Evolutionary conservation across 2,113 vertebrate genomes (phyloP).

Genomic region (Progne subis): DNA sequence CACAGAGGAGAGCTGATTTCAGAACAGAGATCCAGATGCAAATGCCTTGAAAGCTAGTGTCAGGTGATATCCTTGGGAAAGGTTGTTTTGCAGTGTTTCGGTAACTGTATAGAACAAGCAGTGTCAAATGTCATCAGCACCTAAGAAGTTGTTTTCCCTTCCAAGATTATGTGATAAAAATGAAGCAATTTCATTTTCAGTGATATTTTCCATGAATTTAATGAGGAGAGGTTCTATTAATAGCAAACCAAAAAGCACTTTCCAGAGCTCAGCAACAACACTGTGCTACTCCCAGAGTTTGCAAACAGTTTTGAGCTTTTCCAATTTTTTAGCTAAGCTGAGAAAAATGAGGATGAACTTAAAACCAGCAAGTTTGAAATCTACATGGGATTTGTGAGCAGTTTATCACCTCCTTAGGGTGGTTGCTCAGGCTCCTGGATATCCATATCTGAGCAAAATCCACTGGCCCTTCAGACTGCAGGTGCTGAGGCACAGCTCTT

Average conservation of each 20-base stretch:
- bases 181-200: neutral
- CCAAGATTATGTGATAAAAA: neutral
- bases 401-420: neutral
- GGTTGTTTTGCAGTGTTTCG: neutral
- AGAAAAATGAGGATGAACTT: neutral
- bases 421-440: neutral
- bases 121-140: neutral
- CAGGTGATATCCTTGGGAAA: neutral
- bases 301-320: neutral
- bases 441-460: neutral
- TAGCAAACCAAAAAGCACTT: neutral
- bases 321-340: neutral
- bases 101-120: neutral
- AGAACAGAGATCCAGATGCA: neutral
- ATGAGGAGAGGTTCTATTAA: neutral
- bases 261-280: neutral
- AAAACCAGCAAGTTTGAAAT: neutral
- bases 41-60: neutral
- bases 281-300: neutral
- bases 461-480: rapidly evolving
- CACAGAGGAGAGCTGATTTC: rapidly evolving
- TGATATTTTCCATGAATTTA: neutral
- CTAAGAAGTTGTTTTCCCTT: neutral
- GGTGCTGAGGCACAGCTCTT: neutral
- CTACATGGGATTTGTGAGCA: neutral